These are phyloP conservation scores for Pomacea maculata DNA, from an alignment of 1,140 invertebrate genomes.

Conservation along the genomic window DNA sequence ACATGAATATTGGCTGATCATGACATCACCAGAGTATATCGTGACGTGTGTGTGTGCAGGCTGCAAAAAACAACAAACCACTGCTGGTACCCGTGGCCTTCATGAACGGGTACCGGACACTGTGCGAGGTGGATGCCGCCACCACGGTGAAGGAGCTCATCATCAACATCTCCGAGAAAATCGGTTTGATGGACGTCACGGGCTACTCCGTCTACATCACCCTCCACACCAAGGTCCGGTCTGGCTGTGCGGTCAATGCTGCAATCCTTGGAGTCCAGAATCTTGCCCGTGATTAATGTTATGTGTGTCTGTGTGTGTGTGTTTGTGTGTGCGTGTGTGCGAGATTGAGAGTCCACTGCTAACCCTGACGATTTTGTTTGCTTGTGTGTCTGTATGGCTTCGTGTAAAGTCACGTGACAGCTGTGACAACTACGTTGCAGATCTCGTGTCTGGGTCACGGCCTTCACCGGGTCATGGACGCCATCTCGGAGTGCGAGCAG, in stretches of 20 bases:
- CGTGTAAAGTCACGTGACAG: too few species aligned
- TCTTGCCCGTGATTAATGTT: background rate
- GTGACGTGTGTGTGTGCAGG: slow-evolving; percentile 34
- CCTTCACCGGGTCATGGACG: slow-evolving; percentile 59
- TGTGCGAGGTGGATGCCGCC: slow-evolving; percentile 56
- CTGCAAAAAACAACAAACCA: slow-evolving; percentile 59
- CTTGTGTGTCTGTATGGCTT: too few species aligned
- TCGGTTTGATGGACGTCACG: slow-evolving; percentile 45
- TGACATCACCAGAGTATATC: background rate
- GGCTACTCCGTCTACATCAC: slow-evolving; percentile 61
- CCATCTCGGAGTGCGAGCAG: slow-evolving; percentile 62
- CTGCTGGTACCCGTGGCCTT: slow-evolving; percentile 59
- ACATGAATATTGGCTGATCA: too few species aligned
- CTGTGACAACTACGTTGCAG: slow-evolving; percentile 27
- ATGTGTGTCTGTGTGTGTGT: slow-evolving; percentile 4
- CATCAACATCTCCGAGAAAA: slow-evolving; percentile 44
- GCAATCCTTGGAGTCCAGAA: background rate
- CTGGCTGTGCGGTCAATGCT: background rate
- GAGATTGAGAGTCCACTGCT: too few species aligned
- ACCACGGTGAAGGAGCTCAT: slow-evolving; percentile 57
- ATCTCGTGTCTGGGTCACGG: slow-evolving; percentile 62
- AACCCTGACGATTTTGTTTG: too few species aligned
- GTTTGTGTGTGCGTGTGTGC: background rate
- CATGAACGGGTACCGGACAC: slow-evolving; percentile 51
- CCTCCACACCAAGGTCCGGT: slow-evolving; percentile 49